A percentile compares a stretch with the other conserved stretches of the same genome.
Conservation (phyloP, 2,888 invertebrate species). For the Pasiphila rectangulata region DNA sequence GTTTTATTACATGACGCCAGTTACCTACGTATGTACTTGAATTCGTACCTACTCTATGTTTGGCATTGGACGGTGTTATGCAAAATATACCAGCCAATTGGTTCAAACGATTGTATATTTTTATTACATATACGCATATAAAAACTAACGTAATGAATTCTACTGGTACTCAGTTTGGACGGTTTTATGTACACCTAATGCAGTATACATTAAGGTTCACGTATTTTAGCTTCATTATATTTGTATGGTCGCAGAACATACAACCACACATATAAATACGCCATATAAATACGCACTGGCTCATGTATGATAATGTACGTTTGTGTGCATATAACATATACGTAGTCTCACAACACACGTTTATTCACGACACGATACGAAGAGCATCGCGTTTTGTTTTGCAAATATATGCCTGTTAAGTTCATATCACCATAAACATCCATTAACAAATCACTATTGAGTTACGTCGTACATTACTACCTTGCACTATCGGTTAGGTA, state of each 20-base stretch:
- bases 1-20: conserved; percentile 3
- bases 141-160: conserved; percentile 7
- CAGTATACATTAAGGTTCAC: conserved; percentile 43
- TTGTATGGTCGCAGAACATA: conserved; percentile 33
- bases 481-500: conserved; percentile 16
- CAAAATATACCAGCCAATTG: conserved; percentile 2
- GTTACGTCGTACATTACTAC: conserved; percentile 1
- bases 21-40: neutral
- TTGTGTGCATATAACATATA: conserved; percentile 37
- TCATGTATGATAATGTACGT: conserved; percentile 37
- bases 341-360: conserved; percentile 40
- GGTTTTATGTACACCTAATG: too few species aligned
- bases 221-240: conserved; percentile 45
- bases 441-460: conserved; percentile 2
- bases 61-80: conserved; percentile 15
- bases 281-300: conserved; percentile 22
- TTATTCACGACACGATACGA: conserved; percentile 39
- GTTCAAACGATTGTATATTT: too few species aligned
- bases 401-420: conserved; percentile 29
- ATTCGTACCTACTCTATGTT: neutral
- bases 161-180: too few species aligned
- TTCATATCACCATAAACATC: conserved; percentile 24
- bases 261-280: conserved; percentile 19
- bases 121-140: too few species aligned
- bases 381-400: conserved; percentile 39